Base-by-base conservation (phyloP, 1,140 invertebrate species). In the Aphelinus atriplicis region DNA sequence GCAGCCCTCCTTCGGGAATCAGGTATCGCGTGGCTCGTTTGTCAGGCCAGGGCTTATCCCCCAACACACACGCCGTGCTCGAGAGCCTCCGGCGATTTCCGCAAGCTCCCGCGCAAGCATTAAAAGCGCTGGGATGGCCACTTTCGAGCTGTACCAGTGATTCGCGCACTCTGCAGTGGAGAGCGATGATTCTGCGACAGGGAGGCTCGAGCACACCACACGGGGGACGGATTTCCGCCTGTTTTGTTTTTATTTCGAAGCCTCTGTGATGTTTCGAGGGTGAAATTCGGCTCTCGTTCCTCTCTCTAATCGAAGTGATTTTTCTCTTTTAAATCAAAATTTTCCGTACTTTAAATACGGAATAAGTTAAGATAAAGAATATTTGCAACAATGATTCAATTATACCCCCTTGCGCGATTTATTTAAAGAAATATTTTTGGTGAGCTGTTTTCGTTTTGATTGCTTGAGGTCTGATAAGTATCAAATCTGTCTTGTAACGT, bases 21-120 rank as follows among this genome's bases (percentile, higher is more conserved):
- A 71, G 74, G 78, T 78, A 75, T 67, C 71, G 62, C 5, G 73
- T 65, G 76, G 75, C 78, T 79, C 75, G 79, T 78, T 80, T 75
- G 74, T 78, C 76, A 77, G 74, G 51, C 50, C 26, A 60, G 7
- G 48, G 51, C 7, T 26, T 26, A 26, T 26, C 63, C 48, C 63
- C 48, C n/a, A 10, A n/a, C 63, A 48, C 5, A 65, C 45, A 60
- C 42, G 42, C 58, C 6, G 5, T 43, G 26, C 9, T 6, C 60
- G n/a, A 47, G 58, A 1, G 58, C 51, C 68, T 61, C 58, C 43
- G 58, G 57, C 48, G 68, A 71, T 71, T 71, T 53, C 45, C 66
- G 66, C 63, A 9, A 63, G 61, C 64, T n/a, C 56, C 5, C 48
- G 63, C 48, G 42, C 26, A 26, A 26, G 26, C 7, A 66, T 66